These are phyloP conservation scores for Cyprinella venusta DNA, from an alignment of 2,797 vertebrate species.

Conservation along the genomic window DNA sequence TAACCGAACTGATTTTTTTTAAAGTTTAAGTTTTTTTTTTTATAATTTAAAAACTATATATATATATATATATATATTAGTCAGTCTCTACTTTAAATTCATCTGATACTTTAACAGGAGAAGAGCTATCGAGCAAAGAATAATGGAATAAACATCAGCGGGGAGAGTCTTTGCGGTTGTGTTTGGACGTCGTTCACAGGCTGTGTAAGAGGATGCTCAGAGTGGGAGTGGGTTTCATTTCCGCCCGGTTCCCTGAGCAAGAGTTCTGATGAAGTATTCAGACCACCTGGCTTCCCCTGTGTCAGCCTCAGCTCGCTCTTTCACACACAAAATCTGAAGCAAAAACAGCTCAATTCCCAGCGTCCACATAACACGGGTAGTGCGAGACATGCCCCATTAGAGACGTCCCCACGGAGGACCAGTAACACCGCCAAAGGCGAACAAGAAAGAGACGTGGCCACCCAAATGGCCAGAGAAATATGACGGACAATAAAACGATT, in stretches of 20 bases:
- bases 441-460: constrained; percentile 41
- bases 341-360: constrained; percentile 53
- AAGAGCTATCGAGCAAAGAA: neutral
- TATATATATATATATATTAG: too few relatives aligned
- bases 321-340: constrained; percentile 42
- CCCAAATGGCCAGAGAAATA: constrained; percentile 42
- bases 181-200: constrained; percentile 47
- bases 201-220: constrained; percentile 39
- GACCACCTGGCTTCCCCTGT: constrained; percentile 45
- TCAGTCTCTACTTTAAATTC: neutral
- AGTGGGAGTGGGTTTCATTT: constrained; percentile 47
- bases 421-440: constrained; percentile 6
- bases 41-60: too few relatives aligned
- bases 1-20: too few relatives aligned
- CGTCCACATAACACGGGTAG: constrained; percentile 50
- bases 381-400: constrained; percentile 58
- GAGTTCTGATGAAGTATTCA: constrained; percentile 59
- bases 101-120: constrained; percentile 7
- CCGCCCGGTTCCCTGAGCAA: constrained; percentile 49
- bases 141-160: constrained; percentile 39
- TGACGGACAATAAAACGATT: constrained; percentile 14
- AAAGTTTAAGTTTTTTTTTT: too few relatives aligned
- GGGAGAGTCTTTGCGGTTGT: constrained; percentile 28
- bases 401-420: constrained; percentile 27
- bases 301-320: constrained; percentile 26